A percentile compares a stretch with the other conserved stretches of the same genome.
Conservation (phyloP, 2,888 invertebrate genomes). For the Thymelicus lineola region DNA sequence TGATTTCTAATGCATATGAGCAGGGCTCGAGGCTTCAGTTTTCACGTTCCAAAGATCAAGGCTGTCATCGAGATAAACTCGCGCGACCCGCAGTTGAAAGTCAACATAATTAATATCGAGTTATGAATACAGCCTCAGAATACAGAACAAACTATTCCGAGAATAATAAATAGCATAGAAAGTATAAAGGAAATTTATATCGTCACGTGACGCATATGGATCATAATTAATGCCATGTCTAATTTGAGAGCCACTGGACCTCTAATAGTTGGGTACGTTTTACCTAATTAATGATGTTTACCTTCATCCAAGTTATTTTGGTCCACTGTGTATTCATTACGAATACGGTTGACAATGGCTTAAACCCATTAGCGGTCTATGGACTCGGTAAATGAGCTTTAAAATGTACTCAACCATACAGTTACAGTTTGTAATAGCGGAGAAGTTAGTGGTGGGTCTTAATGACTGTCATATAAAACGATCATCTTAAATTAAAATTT, state of each 20-base stretch:
- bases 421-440: no score
- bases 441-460: no score
- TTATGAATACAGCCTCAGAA: no score
- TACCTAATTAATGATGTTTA: not conserved
- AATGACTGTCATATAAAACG: no score
- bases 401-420: no score
- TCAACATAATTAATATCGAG: not conserved
- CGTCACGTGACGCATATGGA: no score
- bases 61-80: slow-evolving; percentile 11
- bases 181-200: no score
- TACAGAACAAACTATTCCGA: no score
- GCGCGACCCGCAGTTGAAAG: not conserved
- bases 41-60: slow-evolving; percentile 14
- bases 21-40: not conserved
- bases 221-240: not conserved
- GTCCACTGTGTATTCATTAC: not conserved
- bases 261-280: no score
- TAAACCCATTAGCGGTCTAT: not conserved
- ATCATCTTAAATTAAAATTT: no score
- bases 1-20: slow-evolving; percentile 37
- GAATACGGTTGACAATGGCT: not conserved
- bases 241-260: not conserved
- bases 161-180: no score
- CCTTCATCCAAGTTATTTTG: slow-evolving; percentile 1
- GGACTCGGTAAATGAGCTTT: no score